These are phyloP conservation scores for Uloborus diversus DNA, from an alignment of 1,140 invertebrate species.

Conservation along the genomic window DNA sequence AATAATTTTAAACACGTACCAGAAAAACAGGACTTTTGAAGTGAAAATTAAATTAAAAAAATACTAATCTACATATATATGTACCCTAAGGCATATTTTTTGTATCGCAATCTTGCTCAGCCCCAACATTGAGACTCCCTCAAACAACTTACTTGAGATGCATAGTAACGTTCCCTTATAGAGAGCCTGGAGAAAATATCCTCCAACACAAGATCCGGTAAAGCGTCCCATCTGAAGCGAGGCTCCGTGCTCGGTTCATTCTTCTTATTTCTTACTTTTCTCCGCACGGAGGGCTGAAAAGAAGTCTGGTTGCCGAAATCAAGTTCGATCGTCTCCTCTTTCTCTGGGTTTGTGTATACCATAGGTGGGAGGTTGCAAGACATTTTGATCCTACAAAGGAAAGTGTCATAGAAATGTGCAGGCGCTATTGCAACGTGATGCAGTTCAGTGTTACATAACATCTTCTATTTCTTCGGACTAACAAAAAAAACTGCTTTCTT, in stretches of 20 bases:
- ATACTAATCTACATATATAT: too few relatives aligned
- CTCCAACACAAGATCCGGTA: constrained; percentile 81
- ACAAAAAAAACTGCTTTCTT: too few relatives aligned
- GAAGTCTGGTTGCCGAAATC: constrained; percentile 5
- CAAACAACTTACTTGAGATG: constrained; percentile 75
- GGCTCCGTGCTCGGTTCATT: not conserved
- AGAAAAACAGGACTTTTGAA: too few relatives aligned
- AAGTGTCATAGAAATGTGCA: not conserved
- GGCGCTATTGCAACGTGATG: not conserved
- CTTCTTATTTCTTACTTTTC: not conserved
- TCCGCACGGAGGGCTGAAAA: too few relatives aligned
- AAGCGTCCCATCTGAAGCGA: constrained; percentile 70
- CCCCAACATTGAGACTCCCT: too few relatives aligned
- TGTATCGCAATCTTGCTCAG: too few relatives aligned
- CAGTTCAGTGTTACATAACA: too few relatives aligned
- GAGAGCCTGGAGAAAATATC: constrained; percentile 78
- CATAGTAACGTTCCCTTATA: constrained; percentile 76
- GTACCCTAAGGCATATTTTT: too few relatives aligned
- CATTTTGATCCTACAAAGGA: constrained; percentile 38
- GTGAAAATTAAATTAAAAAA: too few relatives aligned
- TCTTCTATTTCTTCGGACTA: too few relatives aligned
- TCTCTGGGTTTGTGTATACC: constrained; percentile 3
- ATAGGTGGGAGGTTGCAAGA: constrained; percentile 25
- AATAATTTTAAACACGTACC: too few relatives aligned
- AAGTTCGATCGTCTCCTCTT: constrained; percentile 17